Conservation (phyloP, 2,113 vertebrate genomes). For the Marmota flaviventris region DNA sequence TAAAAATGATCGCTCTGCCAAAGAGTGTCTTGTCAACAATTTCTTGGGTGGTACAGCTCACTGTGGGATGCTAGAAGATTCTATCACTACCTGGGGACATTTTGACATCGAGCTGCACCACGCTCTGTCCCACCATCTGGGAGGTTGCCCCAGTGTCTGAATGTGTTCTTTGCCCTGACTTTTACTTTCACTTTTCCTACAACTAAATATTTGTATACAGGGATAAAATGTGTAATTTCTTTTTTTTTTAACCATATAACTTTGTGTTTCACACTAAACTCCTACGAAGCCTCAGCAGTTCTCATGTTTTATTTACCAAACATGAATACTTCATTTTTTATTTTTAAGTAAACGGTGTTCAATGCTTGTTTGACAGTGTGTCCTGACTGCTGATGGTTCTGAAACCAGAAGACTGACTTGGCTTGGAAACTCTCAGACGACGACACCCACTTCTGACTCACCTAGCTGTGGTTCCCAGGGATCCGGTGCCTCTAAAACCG, state of each 20-base stretch:
- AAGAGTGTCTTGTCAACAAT: no score
- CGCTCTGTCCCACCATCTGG: rapidly evolving
- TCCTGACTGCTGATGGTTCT: neutral
- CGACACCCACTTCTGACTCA: neutral
- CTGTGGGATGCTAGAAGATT: neutral
- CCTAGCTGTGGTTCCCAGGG: neutral
- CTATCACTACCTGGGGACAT: rapidly evolving
- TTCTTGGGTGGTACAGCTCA: rapidly evolving
- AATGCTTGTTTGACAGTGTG: neutral
- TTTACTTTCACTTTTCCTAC: neutral
- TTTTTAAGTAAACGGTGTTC: neutral
- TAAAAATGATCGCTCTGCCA: no score
- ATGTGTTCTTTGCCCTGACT: neutral
- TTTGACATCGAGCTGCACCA: rapidly evolving
- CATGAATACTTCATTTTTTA: neutral
- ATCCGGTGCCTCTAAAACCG: neutral
- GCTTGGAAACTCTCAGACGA: no score
- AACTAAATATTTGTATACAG: neutral
- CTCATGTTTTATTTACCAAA: neutral
- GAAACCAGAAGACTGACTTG: neutral
- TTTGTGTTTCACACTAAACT: neutral
- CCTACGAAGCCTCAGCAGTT: neutral
- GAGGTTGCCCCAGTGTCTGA: neutral
- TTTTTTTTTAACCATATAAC: neutral
- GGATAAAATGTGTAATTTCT: neutral